These are phyloP conservation scores for Salvelinus fontinalis DNA, from an alignment of 2,113 vertebrate genomes.

Conservation along the genomic window DNA sequence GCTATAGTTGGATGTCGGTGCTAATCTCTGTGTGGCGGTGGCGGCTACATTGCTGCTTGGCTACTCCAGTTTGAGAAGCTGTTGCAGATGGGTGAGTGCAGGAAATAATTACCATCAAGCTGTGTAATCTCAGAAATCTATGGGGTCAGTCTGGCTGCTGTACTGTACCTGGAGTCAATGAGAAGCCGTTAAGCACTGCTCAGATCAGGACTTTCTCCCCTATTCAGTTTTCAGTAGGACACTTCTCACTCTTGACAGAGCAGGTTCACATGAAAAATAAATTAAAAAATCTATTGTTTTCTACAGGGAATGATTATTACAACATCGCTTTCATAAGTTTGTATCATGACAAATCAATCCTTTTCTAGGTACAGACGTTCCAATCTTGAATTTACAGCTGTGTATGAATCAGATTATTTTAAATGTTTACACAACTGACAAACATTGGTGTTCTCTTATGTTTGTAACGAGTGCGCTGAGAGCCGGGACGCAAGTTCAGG, in stretches of 20 bases:
- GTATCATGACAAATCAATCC: not conserved
- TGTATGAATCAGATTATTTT: not conserved
- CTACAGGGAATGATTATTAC: not conserved
- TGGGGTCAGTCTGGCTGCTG: not conserved
- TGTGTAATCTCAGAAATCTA: conserved; percentile 18
- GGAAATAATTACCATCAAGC: conserved; percentile 28
- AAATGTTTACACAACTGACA: not conserved
- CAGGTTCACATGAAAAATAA: not conserved
- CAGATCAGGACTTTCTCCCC: not conserved
- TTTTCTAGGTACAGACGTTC: not conserved
- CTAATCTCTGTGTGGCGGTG: not conserved
- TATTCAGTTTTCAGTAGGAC: not conserved
- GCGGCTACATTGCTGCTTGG: not conserved
- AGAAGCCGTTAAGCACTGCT: not conserved
- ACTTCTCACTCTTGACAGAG: no score
- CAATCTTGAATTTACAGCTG: not conserved
- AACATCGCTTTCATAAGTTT: no score
- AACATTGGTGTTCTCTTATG: not conserved
- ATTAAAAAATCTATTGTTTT: not conserved
- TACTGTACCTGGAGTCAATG: conserved; percentile 5
- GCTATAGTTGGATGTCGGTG: not conserved
- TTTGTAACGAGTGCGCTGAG: no score
- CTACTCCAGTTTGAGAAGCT: conserved; percentile 19
- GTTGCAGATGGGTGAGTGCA: not conserved
- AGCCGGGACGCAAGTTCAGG: no score